Percentiles rank a stretch among this genome's conserved stretches.
Conservation (phyloP, 92 coral and sea anemone genomes). For the Nematostella vectensis region DNA sequence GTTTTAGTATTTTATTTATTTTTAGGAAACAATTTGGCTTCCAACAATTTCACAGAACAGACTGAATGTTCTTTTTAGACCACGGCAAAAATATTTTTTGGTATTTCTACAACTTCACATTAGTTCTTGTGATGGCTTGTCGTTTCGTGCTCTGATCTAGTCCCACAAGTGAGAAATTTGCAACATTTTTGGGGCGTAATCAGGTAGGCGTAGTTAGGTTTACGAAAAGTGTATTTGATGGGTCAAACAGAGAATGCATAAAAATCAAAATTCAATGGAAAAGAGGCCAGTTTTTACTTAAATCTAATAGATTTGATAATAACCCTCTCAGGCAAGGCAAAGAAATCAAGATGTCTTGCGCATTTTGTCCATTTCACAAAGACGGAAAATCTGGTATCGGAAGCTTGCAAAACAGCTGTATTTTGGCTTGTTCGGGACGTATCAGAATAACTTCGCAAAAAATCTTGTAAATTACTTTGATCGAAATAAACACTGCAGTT, state of each 20-base stretch:
- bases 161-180: slow-evolving; percentile 1
- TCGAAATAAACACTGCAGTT: not conserved
- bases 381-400: not conserved
- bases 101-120: not conserved
- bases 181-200: not conserved
- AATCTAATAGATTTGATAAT: not conserved
- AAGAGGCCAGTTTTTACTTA: not conserved
- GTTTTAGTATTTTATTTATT: not conserved
- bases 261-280: not conserved
- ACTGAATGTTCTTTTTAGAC: not conserved
- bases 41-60: no score
- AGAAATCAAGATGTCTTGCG: not conserved
- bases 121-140: not conserved
- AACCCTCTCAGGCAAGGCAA: not conserved
- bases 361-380: not conserved
- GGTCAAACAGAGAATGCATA: not conserved
- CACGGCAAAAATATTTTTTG: not conserved
- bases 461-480: not conserved
- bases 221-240: not conserved
- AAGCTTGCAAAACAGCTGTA: not conserved
- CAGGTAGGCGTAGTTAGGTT: no score
- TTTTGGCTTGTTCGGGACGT: not conserved
- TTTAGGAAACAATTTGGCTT: no score
- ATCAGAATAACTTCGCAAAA: not conserved
- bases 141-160: not conserved